These are phyloP conservation scores for Napeogenes inachia DNA, from an alignment of 2,888 invertebrate genomes.

Conservation along the genomic window DNA sequence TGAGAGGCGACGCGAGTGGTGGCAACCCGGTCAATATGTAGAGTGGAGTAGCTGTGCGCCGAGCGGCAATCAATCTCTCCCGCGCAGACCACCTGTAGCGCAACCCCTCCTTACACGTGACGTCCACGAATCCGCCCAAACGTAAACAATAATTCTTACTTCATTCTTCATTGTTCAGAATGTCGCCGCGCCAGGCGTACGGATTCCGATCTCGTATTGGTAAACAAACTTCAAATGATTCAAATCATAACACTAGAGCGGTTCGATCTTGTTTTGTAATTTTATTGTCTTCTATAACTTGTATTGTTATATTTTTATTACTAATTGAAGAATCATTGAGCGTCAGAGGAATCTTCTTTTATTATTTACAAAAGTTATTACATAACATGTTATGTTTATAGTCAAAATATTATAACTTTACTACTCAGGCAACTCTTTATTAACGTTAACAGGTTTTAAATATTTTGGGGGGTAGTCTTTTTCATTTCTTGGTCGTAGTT, in stretches of 20 bases:
- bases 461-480: too few species aligned
- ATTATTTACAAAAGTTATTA: too few species aligned
- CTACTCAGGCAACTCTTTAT: too few species aligned
- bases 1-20: conserved; percentile 63
- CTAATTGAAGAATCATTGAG: too few species aligned
- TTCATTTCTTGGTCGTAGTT: too few species aligned
- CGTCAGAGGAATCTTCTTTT: too few species aligned
- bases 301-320: too few species aligned
- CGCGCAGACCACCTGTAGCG: conserved; percentile 70
- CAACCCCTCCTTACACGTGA: conserved; percentile 63
- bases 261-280: too few species aligned
- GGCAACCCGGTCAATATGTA: conserved; percentile 75
- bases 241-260: conserved; percentile 2
- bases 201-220: conserved; percentile 69
- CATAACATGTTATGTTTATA: too few species aligned
- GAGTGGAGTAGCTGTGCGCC: conserved; percentile 74
- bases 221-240: conserved; percentile 62
- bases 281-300: too few species aligned
- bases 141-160: conserved; percentile 77
- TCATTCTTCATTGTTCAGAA: conserved; percentile 75
- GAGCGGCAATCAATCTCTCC: conserved; percentile 73
- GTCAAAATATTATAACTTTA: too few species aligned
- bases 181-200: conserved; percentile 67
- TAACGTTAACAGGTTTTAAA: too few species aligned
- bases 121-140: conserved; percentile 74